Evolutionary conservation across 1,140 invertebrate species (phyloP), one percentile per base, ranked within the genome.

Genomic region (Drosophila asahinai): DNA sequence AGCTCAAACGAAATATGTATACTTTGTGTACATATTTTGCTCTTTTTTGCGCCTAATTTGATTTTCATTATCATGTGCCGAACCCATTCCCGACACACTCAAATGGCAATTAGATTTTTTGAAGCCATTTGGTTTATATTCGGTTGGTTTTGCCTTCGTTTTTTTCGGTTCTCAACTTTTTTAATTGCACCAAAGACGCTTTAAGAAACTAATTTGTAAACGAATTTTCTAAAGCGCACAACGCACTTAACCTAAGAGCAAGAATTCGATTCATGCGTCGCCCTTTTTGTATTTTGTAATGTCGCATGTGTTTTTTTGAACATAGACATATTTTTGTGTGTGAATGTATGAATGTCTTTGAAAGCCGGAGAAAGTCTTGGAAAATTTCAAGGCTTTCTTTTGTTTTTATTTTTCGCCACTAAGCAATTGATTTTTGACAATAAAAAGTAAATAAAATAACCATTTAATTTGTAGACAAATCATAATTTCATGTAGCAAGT

Each of bases 91-190:
- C 64, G 74, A 82, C 80, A 82, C 79, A 77, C 71, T 77, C 63
- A 84, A 90, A 90, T 90, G 86, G 86, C 86, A 90, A 90, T 90
- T 90, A 90, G 77, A 90, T 59, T 77, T 91, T 91, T 91, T 89
- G 89, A 91, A 51, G 86, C 86, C 89, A 91, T 91, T 80, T 79
- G 67, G 48, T 38, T 78, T 54, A 55, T 57, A 62, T 78, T 55
- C 60, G 54, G 71, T 67, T 61, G 60, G 55, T 49, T 33, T 68
- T 65, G 52, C 52, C 43, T 48, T 83, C 48, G 62, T 80, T 61
- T 61, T 75, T 38, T 65, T 70, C 30, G 25, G 55, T 65, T 73
- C 49, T 47, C 30, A 36, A 47, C 15, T 47, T 47, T 74, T 82
- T 48, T 22, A 55, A 67, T 33, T 84, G 81, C 81, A 84, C 81